These are phyloP conservation scores for Osmerus mordax DNA, from an alignment of 2,113 vertebrate species.

Conservation along the genomic window DNA sequence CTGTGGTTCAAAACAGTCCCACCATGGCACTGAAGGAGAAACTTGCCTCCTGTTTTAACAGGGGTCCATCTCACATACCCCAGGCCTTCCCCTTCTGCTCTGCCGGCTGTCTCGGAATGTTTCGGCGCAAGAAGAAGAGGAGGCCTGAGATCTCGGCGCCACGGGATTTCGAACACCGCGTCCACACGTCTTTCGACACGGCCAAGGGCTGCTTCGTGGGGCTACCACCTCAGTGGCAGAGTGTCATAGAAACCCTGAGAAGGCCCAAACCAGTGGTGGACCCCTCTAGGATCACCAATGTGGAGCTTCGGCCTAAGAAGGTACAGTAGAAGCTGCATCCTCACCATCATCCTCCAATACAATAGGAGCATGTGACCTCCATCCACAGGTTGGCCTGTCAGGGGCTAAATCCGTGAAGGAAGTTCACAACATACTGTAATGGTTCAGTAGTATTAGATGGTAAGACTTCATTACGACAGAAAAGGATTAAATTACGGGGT, in stretches of 20 bases:
- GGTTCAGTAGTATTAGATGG: too few species aligned
- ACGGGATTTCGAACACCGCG: slow-evolving; percentile 85
- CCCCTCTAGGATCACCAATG: slow-evolving; percentile 80
- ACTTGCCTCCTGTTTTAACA: slow-evolving; percentile 13
- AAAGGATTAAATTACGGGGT: too few species aligned
- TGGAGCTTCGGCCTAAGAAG: slow-evolving; percentile 84
- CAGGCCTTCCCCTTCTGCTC: slow-evolving; percentile 18
- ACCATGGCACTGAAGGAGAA: slow-evolving; percentile 18
- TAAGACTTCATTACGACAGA: too few species aligned
- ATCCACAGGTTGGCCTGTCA: too few species aligned
- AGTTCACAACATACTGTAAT: too few species aligned
- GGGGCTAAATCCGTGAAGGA: too few species aligned
- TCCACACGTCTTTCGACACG: slow-evolving; percentile 86
- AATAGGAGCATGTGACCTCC: too few species aligned
- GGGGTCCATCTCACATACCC: slow-evolving; percentile 19
- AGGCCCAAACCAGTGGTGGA: slow-evolving; percentile 90
- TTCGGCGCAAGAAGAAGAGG: slow-evolving; percentile 86
- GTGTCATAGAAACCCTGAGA: slow-evolving; percentile 81
- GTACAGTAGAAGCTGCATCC: slow-evolving; percentile 48
- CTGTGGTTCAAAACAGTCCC: not conserved
- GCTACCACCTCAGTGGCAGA: slow-evolving; percentile 91
- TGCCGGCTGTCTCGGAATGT: slow-evolving; percentile 67
- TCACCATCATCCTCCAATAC: too few species aligned
- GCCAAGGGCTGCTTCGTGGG: slow-evolving; percentile 83
- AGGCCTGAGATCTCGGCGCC: slow-evolving; percentile 85